Evolutionary conservation across 1,140 invertebrate species (phyloP).

Genomic region (Dreissena polymorpha): DNA sequence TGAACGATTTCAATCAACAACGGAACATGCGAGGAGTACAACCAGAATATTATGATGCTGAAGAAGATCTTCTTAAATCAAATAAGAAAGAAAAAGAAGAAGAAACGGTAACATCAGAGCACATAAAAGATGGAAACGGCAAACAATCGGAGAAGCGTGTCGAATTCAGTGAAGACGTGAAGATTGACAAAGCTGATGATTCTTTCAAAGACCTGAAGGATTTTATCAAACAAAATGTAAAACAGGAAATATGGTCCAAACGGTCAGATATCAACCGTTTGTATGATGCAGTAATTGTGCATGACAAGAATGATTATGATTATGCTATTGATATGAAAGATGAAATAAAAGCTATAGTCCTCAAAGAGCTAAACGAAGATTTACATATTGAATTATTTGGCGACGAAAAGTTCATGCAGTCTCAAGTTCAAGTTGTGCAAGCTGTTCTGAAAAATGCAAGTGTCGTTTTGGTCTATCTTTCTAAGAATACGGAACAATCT

Average conservation of each 20-base stretch:
- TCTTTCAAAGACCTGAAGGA: not conserved
- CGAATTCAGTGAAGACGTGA: too few species aligned
- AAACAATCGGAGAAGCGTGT: too few species aligned
- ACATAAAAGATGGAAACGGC: too few species aligned
- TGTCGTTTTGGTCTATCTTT: not conserved
- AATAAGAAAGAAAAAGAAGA: too few species aligned
- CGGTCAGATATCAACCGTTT: not conserved
- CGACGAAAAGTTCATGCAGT: not conserved
- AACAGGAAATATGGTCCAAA: not conserved
- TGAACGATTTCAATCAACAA: too few species aligned
- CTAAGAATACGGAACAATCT: not conserved
- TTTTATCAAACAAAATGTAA: not conserved
- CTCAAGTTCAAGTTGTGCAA: not conserved
- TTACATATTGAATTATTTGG: not conserved
- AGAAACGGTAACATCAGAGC: too few species aligned
- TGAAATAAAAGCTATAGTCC: not conserved
- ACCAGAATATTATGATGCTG: too few species aligned
- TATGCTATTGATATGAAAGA: not conserved
- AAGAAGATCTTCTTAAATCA: too few species aligned
- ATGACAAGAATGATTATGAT: not conserved
- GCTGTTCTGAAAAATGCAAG: not conserved
- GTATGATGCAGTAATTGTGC: not conserved
- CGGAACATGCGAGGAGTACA: too few species aligned
- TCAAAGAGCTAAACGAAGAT: not conserved
- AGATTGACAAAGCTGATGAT: too few species aligned